Percentiles rank a stretch among this genome's conserved stretches.
phyloP scores from a whole-genome alignment of 2,113 vertebrate genomes.

The Etheostoma spectabile region DNA sequence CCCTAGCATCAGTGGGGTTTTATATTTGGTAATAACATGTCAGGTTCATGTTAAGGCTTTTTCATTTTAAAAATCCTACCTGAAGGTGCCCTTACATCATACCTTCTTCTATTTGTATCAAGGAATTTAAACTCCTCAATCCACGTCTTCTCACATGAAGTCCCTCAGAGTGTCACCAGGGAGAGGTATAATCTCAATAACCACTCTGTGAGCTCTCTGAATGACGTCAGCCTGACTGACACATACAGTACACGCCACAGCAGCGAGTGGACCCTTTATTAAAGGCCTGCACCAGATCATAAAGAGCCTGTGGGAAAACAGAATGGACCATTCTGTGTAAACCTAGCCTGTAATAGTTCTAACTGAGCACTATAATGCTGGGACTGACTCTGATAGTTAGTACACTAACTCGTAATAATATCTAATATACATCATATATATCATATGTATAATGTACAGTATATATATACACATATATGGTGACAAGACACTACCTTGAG shows the following conservation, averaged over 20 bases:
- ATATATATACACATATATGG: too few relatives aligned
- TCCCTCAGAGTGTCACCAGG: conserved; percentile 45
- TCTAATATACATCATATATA: not conserved
- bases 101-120: not conserved
- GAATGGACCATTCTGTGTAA: conserved; percentile 22
- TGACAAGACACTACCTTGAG: too few relatives aligned
- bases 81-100: not conserved
- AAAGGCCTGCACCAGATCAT: not conserved
- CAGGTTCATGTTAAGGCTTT: too few relatives aligned
- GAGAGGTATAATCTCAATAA: conserved; percentile 52
- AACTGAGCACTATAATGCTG: not conserved
- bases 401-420: not conserved
- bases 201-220: not conserved
- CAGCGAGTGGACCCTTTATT: conserved; percentile 5
- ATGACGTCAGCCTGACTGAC: conserved; percentile 27
- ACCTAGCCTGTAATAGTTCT: not conserved
- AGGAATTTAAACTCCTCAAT: not conserved
- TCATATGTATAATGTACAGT: too few relatives aligned
- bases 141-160: not conserved
- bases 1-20: too few relatives aligned
- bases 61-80: not conserved
- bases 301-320: conserved; percentile 8
- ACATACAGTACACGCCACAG: conserved; percentile 23
- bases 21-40: too few relatives aligned
- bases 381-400: too few relatives aligned